phyloP scores from a whole-genome alignment of 2,888 invertebrate species.

The Eremobia ochroleuca region DNA sequence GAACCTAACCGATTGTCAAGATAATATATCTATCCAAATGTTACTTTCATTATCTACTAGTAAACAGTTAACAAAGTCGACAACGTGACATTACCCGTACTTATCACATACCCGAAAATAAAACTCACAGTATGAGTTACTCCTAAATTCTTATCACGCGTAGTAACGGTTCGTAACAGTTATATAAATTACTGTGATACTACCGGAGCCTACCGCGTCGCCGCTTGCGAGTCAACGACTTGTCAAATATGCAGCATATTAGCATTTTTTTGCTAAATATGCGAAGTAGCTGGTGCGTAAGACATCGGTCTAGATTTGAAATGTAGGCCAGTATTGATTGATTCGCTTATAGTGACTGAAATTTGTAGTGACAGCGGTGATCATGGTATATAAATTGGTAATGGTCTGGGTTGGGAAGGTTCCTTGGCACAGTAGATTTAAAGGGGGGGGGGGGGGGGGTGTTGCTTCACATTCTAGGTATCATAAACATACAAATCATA shows the following conservation, averaged over 20 bases:
- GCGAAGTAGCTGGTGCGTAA: slow-evolving; percentile 1
- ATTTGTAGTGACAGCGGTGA: not conserved
- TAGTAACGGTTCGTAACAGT: slow-evolving; percentile 35
- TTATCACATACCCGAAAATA: slow-evolving; percentile 8
- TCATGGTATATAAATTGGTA: not conserved
- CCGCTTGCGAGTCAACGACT: slow-evolving; percentile 43
- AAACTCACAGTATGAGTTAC: slow-evolving; percentile 3
- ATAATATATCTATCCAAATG: not conserved
- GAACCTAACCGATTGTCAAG: too few species aligned
- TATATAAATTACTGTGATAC: slow-evolving; percentile 26
- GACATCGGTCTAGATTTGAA: not conserved
- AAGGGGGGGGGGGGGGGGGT: too few species aligned
- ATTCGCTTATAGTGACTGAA: not conserved
- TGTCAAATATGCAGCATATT: slow-evolving; percentile 36
- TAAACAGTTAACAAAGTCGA: not conserved
- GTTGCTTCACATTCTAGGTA: not conserved
- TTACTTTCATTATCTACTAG: slow-evolving; percentile 3
- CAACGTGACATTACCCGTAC: slow-evolving; percentile 6
- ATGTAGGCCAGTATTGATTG: slow-evolving; percentile 13
- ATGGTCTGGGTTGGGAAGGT: not conserved
- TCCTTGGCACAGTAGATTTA: not conserved
- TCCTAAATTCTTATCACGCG: slow-evolving; percentile 25
- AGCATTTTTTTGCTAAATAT: slow-evolving; percentile 26
- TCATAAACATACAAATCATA: not conserved
- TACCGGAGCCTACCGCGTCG: slow-evolving; percentile 17